Evolutionary conservation across 2,888 invertebrate species (phyloP), one percentile per base, ranked within the genome.

Genomic region (Calliopum simillimum): DNA sequence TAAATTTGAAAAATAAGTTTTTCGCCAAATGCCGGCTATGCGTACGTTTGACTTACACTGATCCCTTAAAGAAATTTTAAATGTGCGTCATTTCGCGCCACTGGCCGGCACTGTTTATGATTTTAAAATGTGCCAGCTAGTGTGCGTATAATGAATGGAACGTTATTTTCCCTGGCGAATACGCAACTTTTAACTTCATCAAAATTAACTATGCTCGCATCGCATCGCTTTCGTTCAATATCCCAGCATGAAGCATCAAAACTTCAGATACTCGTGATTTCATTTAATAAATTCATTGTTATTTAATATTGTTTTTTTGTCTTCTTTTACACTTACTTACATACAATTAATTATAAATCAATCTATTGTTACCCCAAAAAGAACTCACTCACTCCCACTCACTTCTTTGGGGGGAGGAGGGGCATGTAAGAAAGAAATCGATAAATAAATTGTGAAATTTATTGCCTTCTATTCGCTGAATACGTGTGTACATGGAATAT

Each of bases 271-370:
- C 33, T 33, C 33, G 33, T 8, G 8, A 33, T 33, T 8, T 33
- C 8, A 33, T 33, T 33, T 33, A 33, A 33, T 33, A 33, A 33
- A 33, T 8, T 33, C 33, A 33, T 33, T 8, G 16, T 51, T 21
- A 51, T 51, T 19, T 51, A 14, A 14, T 51, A n/a, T 51, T 5
- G n/a, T 19, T 21, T 51, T 21, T 51, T 5, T 21, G 11, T 11
- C 51, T 19, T 14, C n/a, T 21, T 51, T 2, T 51, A 51, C 8
- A 19, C n/a, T 51, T 19, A 13, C n/a, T 51, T 51, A 16, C 51
- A 12, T 5, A 51, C 51, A 51, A 51, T 51, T 51, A 51, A 51
- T 51, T 51, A 51, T 51, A 51, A 51, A 51, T 19, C 16, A n/a
- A 14, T 19, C 51, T 51, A 19, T 51, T 19, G 51, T 51, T 21